phyloP scores from a whole-genome alignment of 2,888 invertebrate genomes.

The Oithona nana region DNA sequence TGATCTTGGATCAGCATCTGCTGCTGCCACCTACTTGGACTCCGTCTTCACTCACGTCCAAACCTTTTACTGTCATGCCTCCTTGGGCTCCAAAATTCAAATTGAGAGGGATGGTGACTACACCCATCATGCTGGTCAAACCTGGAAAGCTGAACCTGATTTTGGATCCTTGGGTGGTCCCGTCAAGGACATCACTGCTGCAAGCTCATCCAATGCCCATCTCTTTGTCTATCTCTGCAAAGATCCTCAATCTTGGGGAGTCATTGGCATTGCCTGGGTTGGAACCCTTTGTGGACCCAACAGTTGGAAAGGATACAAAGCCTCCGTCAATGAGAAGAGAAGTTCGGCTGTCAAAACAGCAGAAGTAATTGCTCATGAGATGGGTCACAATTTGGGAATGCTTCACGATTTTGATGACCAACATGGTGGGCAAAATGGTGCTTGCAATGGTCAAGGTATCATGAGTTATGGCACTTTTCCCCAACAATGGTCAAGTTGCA shows the following conservation, averaged over 20 bases:
- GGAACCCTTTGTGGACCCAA: not conserved
- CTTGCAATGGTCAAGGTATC: not conserved
- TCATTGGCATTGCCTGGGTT: not conserved
- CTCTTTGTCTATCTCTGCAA: not conserved
- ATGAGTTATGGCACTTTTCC: not conserved
- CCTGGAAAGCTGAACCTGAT: not conserved
- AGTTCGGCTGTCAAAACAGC: not conserved
- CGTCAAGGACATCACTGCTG: not conserved
- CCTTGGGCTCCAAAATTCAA: not conserved
- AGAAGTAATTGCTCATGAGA: slow-evolving; percentile 65
- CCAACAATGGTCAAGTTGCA: not conserved
- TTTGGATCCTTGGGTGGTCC: not conserved
- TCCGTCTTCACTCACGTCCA: not conserved
- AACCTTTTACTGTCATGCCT: not conserved
- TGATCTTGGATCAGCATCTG: not conserved
- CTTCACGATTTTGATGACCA: not conserved
- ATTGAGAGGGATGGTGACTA: not conserved
- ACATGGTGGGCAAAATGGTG: not conserved
- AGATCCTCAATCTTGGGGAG: not conserved
- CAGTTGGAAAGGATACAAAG: not conserved
- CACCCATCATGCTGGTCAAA: not conserved
- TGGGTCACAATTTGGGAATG: slow-evolving; percentile 51
- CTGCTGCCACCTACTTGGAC: not conserved
- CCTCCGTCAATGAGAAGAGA: not conserved
- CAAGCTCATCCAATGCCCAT: not conserved